Evolutionary conservation across 2,888 invertebrate genomes (phyloP).

Genomic region (Cosmopolites sordidus): DNA sequence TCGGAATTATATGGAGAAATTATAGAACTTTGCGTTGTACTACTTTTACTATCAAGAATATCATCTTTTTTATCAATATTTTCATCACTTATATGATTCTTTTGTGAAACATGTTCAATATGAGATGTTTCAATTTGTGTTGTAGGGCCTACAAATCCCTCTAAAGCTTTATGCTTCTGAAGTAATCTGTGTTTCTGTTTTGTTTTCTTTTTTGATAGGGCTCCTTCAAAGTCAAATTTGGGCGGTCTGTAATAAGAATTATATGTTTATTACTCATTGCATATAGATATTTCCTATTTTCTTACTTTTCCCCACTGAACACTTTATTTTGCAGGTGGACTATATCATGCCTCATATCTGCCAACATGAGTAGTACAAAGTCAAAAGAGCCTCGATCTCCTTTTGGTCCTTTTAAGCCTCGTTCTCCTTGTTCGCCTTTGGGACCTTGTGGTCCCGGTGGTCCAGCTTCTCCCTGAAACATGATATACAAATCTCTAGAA

Average conservation of each 20-base stretch:
- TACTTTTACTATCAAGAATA: neutral
- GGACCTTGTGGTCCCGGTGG: constrained; percentile 58
- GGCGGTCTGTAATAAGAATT: constrained; percentile 51
- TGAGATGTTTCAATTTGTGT: constrained; percentile 6
- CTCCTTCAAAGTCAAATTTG: constrained; percentile 57
- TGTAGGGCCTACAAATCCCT: constrained; percentile 34
- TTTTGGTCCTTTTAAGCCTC: constrained; percentile 56
- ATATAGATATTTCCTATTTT: too few relatives aligned
- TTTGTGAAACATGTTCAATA: too few relatives aligned
- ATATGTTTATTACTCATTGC: too few relatives aligned
- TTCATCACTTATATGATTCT: constrained; percentile 5
- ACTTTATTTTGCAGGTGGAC: constrained; percentile 58
- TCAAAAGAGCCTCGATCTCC: constrained; percentile 62
- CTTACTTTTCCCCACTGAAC: constrained; percentile 55
- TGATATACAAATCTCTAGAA: too few relatives aligned
- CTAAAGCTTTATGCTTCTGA: constrained; percentile 40
- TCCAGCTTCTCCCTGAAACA: constrained; percentile 57
- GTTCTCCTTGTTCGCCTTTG: constrained; percentile 57
- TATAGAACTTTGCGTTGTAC: neutral
- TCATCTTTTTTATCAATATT: neutral
- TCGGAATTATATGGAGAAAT: constrained; percentile 2
- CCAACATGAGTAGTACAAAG: constrained; percentile 59
- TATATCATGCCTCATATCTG: constrained; percentile 61
- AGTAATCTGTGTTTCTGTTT: constrained; percentile 47
- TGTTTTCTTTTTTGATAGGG: constrained; percentile 54